Evolutionary conservation across 2,113 vertebrate genomes (phyloP).

Genomic region (Notarius lentiginosus): DNA sequence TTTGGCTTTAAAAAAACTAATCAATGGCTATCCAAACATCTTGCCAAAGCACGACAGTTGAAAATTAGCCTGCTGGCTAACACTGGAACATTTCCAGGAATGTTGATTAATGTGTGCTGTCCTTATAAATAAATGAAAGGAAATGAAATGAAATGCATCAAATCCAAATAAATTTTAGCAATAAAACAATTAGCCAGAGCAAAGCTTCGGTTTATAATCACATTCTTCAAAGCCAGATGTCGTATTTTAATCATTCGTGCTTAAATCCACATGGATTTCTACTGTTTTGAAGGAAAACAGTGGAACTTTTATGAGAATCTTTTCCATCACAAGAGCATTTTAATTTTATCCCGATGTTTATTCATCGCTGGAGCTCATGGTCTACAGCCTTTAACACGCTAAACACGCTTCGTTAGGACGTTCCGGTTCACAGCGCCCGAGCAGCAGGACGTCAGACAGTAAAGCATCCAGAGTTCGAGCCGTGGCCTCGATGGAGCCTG

Average conservation of each 20-base stretch:
- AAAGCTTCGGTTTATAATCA: neutral
- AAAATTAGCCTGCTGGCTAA: too few species aligned
- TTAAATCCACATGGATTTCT: neutral
- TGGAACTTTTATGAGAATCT: neutral
- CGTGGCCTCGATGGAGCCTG: neutral
- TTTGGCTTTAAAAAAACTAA: too few species aligned
- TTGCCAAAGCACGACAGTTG: too few species aligned
- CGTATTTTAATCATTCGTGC: neutral
- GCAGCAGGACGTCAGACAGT: slow-evolving; percentile 42
- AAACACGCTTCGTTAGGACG: slow-evolving; percentile 59
- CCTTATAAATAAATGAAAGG: too few species aligned
- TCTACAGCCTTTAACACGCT: neutral
- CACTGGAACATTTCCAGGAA: too few species aligned
- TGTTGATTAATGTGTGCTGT: too few species aligned
- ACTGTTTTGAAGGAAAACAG: neutral
- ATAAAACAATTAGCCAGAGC: neutral
- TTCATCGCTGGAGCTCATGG: too few species aligned
- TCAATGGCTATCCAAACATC: too few species aligned
- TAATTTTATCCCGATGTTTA: neutral
- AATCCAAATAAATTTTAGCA: too few species aligned
- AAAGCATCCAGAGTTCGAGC: neutral
- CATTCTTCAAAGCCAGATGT: neutral
- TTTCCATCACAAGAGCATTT: neutral
- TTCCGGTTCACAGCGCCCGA: slow-evolving; percentile 51
- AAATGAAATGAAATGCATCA: too few species aligned